A percentile compares a stretch with the other conserved stretches of the same genome.
phyloP scores from a whole-genome alignment of 2,888 invertebrate species.

The Harpagoxenus sublaevis region DNA sequence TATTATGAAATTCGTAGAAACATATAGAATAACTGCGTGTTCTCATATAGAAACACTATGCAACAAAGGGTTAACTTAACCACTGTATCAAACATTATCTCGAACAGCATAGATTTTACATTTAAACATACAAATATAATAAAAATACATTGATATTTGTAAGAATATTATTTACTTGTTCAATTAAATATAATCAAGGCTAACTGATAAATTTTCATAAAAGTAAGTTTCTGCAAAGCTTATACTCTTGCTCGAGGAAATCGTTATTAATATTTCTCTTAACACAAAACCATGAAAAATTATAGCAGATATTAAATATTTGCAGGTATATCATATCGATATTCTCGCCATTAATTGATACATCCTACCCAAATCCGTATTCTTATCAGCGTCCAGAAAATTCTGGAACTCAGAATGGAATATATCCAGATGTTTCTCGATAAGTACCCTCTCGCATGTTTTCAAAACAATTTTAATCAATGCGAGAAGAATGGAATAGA shows the following conservation, averaged over 20 bases:
- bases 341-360: constrained; percentile 97
- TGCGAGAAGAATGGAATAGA: neutral
- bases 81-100: neutral
- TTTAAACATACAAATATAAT: neutral
- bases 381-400: constrained; percentile 97
- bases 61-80: neutral
- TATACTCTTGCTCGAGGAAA: neutral
- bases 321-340: constrained; percentile 75
- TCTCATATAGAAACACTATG: no score
- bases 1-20: no score
- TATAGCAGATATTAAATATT: neutral
- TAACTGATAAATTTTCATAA: neutral
- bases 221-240: neutral
- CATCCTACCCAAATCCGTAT: constrained; percentile 98
- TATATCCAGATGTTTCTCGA: constrained; percentile 98
- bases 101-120: neutral
- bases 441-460: constrained; percentile 96
- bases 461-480: neutral
- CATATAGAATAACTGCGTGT: no score
- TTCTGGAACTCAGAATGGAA: constrained; percentile 98
- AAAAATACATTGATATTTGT: neutral
- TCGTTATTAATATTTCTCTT: neutral
- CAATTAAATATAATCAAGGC: neutral
- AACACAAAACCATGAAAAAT: neutral
- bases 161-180: neutral